phyloP scores from a whole-genome alignment of 64 coral and sea anemone species.

The Pocillopora damicornis region DNA sequence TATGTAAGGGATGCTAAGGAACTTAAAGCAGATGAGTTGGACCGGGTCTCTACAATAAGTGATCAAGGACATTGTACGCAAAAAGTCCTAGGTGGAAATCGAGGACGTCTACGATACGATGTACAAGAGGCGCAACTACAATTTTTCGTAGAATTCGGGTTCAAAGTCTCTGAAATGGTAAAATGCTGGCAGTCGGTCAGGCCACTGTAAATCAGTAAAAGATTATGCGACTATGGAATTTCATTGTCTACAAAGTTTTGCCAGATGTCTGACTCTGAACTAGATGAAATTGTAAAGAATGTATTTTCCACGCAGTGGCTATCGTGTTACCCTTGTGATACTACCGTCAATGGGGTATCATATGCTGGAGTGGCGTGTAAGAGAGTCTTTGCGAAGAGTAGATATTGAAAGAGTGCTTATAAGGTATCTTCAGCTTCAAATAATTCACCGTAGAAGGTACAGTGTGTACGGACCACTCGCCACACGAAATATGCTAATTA shows the following conservation, averaged over 20 bases:
- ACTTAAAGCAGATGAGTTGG: slow-evolving; percentile 3
- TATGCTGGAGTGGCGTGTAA: slow-evolving; percentile 18
- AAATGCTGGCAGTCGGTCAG: not conserved
- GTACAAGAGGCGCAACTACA: slow-evolving; percentile 3
- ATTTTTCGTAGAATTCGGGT: slow-evolving; percentile 2
- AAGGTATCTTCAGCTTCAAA: slow-evolving; percentile 21
- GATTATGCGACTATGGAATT: not conserved
- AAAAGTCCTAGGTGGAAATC: too few relatives aligned
- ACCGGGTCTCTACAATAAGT: not conserved
- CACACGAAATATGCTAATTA: slow-evolving; percentile 1
- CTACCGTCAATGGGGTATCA: slow-evolving; percentile 3
- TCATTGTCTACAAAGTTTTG: too few relatives aligned
- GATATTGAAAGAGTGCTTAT: slow-evolving; percentile 35
- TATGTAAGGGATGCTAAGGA: slow-evolving; percentile 1
- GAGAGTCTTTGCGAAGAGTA: slow-evolving; percentile 28
- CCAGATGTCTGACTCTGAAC: too few relatives aligned
- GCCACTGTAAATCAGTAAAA: not conserved
- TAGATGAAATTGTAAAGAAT: too few relatives aligned
- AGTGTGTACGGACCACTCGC: slow-evolving; percentile 32
- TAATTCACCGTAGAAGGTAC: slow-evolving; percentile 20
- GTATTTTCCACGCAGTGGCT: too few relatives aligned
- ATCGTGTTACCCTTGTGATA: too few relatives aligned
- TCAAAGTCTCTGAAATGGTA: slow-evolving; percentile 6
- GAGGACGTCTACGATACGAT: too few relatives aligned
- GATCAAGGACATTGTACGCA: not conserved